Evolutionary conservation across 1,140 invertebrate genomes (phyloP), one percentile per base, ranked within the genome.

Genomic region (Bombus confusus): DNA sequence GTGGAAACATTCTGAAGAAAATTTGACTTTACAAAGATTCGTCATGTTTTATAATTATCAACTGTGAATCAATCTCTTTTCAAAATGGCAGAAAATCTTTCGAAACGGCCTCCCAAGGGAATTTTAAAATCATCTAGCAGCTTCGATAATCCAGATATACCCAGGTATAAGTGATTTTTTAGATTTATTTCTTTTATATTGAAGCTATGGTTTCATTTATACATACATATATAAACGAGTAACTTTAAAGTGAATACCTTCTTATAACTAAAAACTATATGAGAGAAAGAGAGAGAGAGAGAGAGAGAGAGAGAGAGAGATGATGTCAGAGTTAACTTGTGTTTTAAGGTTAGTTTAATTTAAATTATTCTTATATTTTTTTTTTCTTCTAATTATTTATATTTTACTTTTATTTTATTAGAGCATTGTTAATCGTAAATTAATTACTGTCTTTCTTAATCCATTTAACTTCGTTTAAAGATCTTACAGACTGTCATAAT

Each of bases 61-160:
- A 84, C 28, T 72, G 76, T 84, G 43, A 79, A 79, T 84, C 43
- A 85, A 89, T 66, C 90, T 88, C 13, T 39, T 84, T 59, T 47
- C 76, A 84, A 84, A 91, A 95, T 95, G 95, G 95, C 95, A 84
- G 95, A 95, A 74, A 94, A 95, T 91, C 90, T 95, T 85, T 94
- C 94, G n/a, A 95, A 95, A 91, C 93, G 95, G 84, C 98, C 98
- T 89, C 96, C 97, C 57, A 99, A 99, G 96, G 98, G 98, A 88
- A 99, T 99, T 93, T 95, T 99, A 80, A 99, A 99, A 95, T 97
- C 97, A 83, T 98, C 98, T 2, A 97, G 98, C 84, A 99, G 98
- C 95, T 98, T 98, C 93, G 98, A 98, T 94, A 97, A 96, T 88
- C 96, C 96, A 86, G 96, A 98, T 87, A 95, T 96, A 91, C 95